Evolutionary conservation across 1,140 invertebrate genomes (phyloP), one percentile per base, ranked within the genome.

Genomic region (Coelopa frigida): DNA sequence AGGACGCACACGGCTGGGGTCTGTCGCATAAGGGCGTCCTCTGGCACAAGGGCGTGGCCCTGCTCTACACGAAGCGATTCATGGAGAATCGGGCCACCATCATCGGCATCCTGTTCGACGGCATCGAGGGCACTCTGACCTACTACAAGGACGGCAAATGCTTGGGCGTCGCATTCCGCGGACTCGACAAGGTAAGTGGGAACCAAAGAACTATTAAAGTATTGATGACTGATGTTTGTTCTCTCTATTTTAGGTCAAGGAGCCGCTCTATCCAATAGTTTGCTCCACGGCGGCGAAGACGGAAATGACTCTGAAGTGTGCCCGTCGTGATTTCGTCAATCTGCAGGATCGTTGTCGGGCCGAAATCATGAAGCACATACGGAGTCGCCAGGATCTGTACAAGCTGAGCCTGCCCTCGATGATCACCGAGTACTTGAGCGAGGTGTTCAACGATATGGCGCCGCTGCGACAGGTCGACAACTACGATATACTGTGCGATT

Each of bases 261-360:
- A 83, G 44, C 75, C 79, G 6, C 69, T 87, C 1, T 86, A 79
- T 64, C 84, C 84, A 4, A 77, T 84, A 26, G 72, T 85, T 3
- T 79, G 79, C 50, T 85, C 83, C 3, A 86, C 84, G 0, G 83
- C 84, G 0, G 83, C 83, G 15, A 86, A 84, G 66, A 86, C 83
- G 4, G 78, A 83, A 69, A 84, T 87, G 79, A 75, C 76, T 0
- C 55, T 85, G 0, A 72, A 71, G 11, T 58, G 66, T 5, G 75
- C 76, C 21, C 73, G 72, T 44, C 54, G 81, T 21, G 79, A 80
- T 50, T 85, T 81, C 57, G 71, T 76, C 0, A 82, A 75, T 59
- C 70, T 87, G 5, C 82, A 85, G 56, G 84, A 85, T 59, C 62
- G 75, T 18, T 79, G 77, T 60, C 62, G 76, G 11, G 75, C 74